phyloP scores from a whole-genome alignment of 2,113 vertebrate genomes.

The Grallaria varia region DNA sequence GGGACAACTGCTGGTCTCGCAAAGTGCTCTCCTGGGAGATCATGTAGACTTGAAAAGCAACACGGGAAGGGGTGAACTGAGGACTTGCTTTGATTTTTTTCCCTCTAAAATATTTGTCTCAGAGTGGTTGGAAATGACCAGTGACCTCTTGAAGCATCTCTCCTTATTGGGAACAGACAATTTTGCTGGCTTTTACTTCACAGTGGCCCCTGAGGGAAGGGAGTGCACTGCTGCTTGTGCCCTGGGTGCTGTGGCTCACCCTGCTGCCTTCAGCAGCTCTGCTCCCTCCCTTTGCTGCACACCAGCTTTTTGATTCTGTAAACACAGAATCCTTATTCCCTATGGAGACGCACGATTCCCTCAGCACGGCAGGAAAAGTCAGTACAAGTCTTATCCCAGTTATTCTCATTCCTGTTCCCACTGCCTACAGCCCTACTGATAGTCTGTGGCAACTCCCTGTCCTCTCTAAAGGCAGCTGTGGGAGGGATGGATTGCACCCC shows the following conservation, averaged over 20 bases:
- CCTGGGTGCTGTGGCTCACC: background rate
- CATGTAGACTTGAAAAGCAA: background rate
- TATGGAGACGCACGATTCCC: accelerated
- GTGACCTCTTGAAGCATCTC: background rate
- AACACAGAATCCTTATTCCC: background rate
- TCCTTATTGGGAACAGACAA: background rate
- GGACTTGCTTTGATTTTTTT: background rate
- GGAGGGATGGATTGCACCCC: background rate
- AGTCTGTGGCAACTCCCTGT: background rate
- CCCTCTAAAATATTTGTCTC: background rate
- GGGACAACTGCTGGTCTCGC: background rate
- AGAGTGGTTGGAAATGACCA: background rate
- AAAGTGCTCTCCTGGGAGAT: background rate
- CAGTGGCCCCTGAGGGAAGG: accelerated
- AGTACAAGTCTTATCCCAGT: background rate
- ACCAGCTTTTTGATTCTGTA: background rate
- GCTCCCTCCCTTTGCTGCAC: background rate
- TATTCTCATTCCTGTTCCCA: background rate
- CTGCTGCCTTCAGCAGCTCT: background rate
- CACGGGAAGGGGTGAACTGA: background rate
- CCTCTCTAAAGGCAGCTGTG: background rate
- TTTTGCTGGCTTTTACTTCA: background rate
- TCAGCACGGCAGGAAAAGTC: background rate
- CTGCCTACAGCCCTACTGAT: background rate
- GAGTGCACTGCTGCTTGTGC: no score